These are phyloP conservation scores for Nomada goodeniana DNA, from an alignment of 2,888 invertebrate species.

Conservation along the genomic window DNA sequence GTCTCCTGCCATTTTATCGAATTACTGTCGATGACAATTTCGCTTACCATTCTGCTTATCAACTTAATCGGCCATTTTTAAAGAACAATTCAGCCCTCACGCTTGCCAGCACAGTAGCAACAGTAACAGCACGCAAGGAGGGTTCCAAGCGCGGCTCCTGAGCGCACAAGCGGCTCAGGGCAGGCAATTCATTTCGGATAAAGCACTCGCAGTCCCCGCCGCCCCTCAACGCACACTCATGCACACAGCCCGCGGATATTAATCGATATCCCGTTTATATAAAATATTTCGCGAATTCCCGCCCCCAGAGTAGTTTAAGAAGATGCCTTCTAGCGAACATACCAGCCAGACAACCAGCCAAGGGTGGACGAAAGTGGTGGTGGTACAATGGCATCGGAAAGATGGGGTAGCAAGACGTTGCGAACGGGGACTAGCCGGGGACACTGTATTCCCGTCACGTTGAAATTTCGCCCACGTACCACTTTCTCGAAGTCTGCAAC, in stretches of 20 bases:
- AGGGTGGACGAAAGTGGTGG: neutral
- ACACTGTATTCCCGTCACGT: constrained; percentile 75
- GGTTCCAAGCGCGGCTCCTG: neutral
- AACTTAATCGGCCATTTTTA: too few species aligned
- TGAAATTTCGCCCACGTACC: constrained; percentile 78
- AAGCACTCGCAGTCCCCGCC: neutral
- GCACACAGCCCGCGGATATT: constrained; percentile 1
- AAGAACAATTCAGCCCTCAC: too few species aligned
- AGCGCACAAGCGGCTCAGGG: neutral
- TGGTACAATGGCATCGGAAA: constrained; percentile 13
- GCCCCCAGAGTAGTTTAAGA: neutral
- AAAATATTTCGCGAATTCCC: constrained; percentile 31
- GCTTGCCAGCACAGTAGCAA: neutral
- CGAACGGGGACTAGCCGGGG: constrained; percentile 36
- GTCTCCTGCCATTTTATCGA: too few species aligned
- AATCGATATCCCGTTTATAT: constrained; percentile 3
- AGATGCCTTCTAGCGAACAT: neutral
- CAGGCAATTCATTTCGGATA: neutral
- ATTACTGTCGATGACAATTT: too few species aligned
- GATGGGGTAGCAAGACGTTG: constrained; percentile 43
- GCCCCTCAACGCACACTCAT: neutral
- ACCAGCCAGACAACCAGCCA: neutral
- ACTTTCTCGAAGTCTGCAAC: constrained; percentile 75
- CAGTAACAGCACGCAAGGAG: neutral
- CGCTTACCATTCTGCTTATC: too few species aligned